phyloP scores from a whole-genome alignment of 1,140 invertebrate genomes.

The Phenacoccus solenopsis region DNA sequence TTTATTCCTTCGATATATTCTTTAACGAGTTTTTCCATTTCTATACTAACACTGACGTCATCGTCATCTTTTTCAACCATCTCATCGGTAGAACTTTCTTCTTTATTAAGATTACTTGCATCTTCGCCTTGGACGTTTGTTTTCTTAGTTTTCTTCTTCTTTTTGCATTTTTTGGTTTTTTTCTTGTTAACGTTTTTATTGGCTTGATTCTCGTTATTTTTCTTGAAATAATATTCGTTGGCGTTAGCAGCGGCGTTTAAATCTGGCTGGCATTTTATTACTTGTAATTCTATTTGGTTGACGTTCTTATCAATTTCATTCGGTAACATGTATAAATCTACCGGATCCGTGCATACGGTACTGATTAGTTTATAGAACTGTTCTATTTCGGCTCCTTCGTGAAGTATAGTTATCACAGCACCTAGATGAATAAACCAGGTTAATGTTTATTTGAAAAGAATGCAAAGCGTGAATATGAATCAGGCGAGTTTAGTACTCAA shows the following conservation, averaged over 20 bases:
- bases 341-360: not conserved
- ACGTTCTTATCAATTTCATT: not conserved
- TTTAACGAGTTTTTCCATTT: not conserved
- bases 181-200: not conserved
- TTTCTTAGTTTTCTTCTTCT: not conserved
- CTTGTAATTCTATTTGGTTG: not conserved
- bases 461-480: too few species aligned
- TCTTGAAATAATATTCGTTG: not conserved
- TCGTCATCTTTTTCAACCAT: not conserved
- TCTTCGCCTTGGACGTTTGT: not conserved
- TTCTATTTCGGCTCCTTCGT: constrained; percentile 20
- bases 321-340: not conserved
- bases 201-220: not conserved
- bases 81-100: not conserved
- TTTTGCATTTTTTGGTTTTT: not conserved
- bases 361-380: constrained; percentile 18
- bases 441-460: too few species aligned
- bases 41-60: not conserved
- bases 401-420: constrained; percentile 19
- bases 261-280: not conserved
- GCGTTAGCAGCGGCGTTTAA: too few species aligned
- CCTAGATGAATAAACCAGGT: constrained; percentile 10
- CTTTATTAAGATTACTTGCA: not conserved
- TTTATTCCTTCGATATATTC: not conserved
- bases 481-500: too few species aligned